Evolutionary conservation across 2,113 vertebrate species (phyloP).

Genomic region (Agelaius phoeniceus): DNA sequence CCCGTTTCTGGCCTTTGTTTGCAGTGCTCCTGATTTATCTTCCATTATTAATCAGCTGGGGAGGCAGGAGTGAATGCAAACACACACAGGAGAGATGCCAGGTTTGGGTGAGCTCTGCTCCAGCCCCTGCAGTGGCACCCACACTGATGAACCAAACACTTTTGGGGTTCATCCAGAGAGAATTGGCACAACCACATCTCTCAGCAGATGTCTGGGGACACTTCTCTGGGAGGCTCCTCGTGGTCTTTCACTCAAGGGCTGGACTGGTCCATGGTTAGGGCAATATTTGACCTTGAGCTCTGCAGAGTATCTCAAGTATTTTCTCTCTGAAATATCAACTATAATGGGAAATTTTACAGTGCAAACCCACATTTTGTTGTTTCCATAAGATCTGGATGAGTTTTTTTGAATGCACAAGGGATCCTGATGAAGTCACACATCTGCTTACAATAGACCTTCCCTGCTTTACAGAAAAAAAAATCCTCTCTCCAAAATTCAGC

Average conservation of each 20-base stretch:
- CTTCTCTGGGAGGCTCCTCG: background rate
- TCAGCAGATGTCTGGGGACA: background rate
- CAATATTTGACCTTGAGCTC: background rate
- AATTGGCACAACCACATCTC: background rate
- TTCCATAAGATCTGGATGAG: background rate
- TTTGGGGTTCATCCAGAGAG: background rate
- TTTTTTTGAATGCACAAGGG: rapidly evolving
- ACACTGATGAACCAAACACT: background rate
- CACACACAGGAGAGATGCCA: background rate
- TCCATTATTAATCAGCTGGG: background rate
- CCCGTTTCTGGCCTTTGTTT: background rate
- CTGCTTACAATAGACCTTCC: background rate
- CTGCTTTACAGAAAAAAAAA: background rate
- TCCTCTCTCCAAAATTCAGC: background rate
- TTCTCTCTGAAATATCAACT: background rate
- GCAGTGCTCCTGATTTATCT: background rate
- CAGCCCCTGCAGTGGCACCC: background rate
- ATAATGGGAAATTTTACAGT: background rate
- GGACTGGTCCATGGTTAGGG: background rate
- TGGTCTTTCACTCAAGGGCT: background rate
- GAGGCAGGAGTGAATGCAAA: background rate
- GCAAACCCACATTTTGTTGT: background rate
- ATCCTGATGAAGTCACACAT: background rate
- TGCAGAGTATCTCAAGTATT: background rate
- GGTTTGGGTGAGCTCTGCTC: background rate